Percentiles rank a stretch among this genome's conserved stretches.
These are phyloP conservation scores for Sesamia inferens DNA, from an alignment of 2,888 invertebrate species.

Conservation along the genomic window DNA sequence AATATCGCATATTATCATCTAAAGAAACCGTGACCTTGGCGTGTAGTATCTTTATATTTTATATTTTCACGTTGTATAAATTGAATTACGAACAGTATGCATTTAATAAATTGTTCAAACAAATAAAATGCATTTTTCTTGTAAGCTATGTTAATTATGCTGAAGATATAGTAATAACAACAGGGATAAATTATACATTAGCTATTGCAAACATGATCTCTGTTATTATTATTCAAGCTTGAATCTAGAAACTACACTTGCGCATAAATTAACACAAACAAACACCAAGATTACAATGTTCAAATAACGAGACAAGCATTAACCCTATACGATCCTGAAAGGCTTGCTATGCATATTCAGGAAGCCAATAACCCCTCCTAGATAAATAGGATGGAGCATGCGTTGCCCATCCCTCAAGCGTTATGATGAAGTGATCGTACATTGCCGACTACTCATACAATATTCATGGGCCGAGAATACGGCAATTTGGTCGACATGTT, in stretches of 20 bases:
- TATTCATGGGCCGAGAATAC: slow-evolving; percentile 83
- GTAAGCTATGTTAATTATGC: too few relatives aligned
- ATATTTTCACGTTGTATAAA: too few relatives aligned
- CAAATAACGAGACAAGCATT: slow-evolving; percentile 62
- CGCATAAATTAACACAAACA: slow-evolving; percentile 54
- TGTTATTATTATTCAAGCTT: not conserved
- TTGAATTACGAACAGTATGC: too few relatives aligned
- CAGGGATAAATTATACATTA: not conserved
- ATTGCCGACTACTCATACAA: slow-evolving; percentile 79
- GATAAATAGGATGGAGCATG: slow-evolving; percentile 76
- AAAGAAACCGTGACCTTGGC: too few relatives aligned
- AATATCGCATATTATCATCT: too few relatives aligned
- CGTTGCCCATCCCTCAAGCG: slow-evolving; percentile 70
- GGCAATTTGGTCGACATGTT: slow-evolving; percentile 83
- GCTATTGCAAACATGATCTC: slow-evolving; percentile 8
- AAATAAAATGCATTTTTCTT: too few relatives aligned
- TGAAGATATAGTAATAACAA: not conserved
- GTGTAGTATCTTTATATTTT: too few relatives aligned
- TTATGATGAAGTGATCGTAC: slow-evolving; percentile 83
- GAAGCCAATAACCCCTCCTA: slow-evolving; percentile 71
- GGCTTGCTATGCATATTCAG: slow-evolving; percentile 73
- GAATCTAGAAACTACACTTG: slow-evolving; percentile 19
- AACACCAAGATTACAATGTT: slow-evolving; percentile 60
- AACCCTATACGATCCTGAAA: slow-evolving; percentile 62
- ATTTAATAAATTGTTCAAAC: too few relatives aligned